Percentiles rank a stretch among this genome's conserved stretches.
These are phyloP conservation scores for Myocastor coypus DNA, from an alignment of 2,113 vertebrate species.

Conservation along the genomic window DNA sequence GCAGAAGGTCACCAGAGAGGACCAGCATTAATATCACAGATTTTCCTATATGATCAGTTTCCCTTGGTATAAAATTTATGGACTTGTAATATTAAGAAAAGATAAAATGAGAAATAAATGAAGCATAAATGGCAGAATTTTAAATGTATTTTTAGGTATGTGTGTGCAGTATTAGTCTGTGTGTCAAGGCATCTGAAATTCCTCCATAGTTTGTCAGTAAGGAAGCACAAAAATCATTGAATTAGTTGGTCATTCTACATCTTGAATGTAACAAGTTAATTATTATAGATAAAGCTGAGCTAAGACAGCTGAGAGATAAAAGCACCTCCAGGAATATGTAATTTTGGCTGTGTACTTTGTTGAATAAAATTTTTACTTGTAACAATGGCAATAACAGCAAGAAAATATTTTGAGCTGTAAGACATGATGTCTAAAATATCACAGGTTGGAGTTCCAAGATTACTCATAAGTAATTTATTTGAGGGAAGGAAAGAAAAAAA, in stretches of 20 bases:
- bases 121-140: neutral
- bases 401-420: neutral
- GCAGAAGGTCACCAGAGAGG: neutral
- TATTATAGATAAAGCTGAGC: neutral
- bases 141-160: neutral
- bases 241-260: conserved; percentile 4
- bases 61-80: neutral
- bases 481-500: neutral
- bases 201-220: neutral
- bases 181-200: neutral
- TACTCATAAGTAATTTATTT: neutral
- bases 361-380: conserved; percentile 15
- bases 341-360: neutral
- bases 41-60: neutral
- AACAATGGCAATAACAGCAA: neutral
- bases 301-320: neutral
- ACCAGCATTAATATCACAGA: neutral
- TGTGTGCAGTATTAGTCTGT: neutral
- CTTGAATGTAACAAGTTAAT: neutral
- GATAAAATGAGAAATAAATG: neutral
- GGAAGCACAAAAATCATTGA: conserved; percentile 4
- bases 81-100: neutral
- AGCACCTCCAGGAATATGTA: neutral
- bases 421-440: neutral
- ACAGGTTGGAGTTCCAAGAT: neutral